phyloP scores from a whole-genome alignment of 2,888 invertebrate species.

The Temnothorax unifasciatus region DNA sequence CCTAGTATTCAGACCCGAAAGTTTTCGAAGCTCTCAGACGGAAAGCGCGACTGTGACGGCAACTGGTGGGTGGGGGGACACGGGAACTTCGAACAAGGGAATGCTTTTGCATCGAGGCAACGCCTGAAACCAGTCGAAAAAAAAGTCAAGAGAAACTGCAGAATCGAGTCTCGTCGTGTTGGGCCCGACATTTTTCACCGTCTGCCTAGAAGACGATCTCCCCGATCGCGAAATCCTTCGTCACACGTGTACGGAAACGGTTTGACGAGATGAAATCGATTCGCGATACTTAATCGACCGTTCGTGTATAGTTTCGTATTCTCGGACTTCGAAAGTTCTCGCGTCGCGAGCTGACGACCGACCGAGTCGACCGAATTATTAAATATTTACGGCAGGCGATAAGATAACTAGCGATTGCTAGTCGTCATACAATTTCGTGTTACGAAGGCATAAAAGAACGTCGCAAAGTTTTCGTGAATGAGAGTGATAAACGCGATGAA shows the following conservation, averaged over 20 bases:
- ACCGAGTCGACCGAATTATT: slow-evolving; percentile 6
- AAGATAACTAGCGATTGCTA: slow-evolving; percentile 46
- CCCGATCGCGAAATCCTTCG: slow-evolving; percentile 17
- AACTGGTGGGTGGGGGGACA: slow-evolving; percentile 67
- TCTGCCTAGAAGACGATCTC: slow-evolving; percentile 53
- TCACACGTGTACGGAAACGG: slow-evolving; percentile 18
- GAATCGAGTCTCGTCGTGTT: slow-evolving; percentile 48
- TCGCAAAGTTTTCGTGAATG: slow-evolving; percentile 33
- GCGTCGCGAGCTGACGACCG: background rate
- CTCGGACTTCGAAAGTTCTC: slow-evolving; percentile 20
- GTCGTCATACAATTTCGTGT: slow-evolving; percentile 30
- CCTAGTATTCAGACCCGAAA: slow-evolving; percentile 75
- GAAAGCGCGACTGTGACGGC: slow-evolving; percentile 68
- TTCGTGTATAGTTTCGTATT: slow-evolving; percentile 19
- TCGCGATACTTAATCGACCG: slow-evolving; percentile 10
- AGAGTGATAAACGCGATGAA: slow-evolving; percentile 20
- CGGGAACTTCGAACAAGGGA: slow-evolving; percentile 84
- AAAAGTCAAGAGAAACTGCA: slow-evolving; percentile 64
- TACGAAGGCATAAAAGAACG: background rate
- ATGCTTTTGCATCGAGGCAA: slow-evolving; percentile 85
- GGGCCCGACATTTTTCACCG: slow-evolving; percentile 33
- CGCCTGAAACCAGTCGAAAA: slow-evolving; percentile 80
- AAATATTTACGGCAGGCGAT: slow-evolving; percentile 47
- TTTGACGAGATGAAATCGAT: slow-evolving; percentile 1
- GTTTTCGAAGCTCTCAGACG: slow-evolving; percentile 79